Conservation (phyloP, 2,888 invertebrate genomes). For the Andrena camellia region DNA sequence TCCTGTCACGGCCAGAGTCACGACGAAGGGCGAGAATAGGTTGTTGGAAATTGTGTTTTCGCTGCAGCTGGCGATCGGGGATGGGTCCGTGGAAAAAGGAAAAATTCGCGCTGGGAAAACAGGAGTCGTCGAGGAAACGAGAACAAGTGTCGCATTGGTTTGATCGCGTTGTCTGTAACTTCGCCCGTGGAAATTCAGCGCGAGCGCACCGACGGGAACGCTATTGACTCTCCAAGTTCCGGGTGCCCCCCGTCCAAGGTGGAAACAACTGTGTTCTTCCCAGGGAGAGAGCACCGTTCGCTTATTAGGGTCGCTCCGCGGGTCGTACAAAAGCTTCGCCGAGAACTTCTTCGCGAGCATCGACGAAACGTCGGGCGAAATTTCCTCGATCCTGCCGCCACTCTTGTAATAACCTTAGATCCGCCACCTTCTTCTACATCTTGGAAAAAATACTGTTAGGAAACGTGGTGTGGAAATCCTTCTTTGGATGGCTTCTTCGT, state of each 20-base stretch:
- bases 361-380: constrained; percentile 33
- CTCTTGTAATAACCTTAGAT: neutral
- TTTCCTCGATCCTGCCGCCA: constrained; percentile 7
- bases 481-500: neutral
- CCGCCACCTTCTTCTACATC: neutral
- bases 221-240: constrained; percentile 59
- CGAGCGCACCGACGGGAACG: constrained; percentile 23
- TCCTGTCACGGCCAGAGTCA: neutral
- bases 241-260: constrained; percentile 31
- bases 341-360: constrained; percentile 38
- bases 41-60: neutral
- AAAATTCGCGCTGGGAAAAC: neutral
- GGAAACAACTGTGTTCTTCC: constrained; percentile 35
- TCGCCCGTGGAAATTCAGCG: constrained; percentile 34
- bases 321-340: constrained; percentile 44
- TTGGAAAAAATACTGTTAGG: neutral
- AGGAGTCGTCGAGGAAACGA: neutral
- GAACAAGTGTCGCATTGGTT: constrained; percentile 39
- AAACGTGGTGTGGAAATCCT: too few relatives aligned
- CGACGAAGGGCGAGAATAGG: neutral
- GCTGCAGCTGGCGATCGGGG: constrained; percentile 11
- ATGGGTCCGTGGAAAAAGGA: neutral
- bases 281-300: neutral
- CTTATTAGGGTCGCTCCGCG: constrained; percentile 55
- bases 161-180: constrained; percentile 36